These are phyloP conservation scores for Malacoraja senta DNA, from an alignment of 2,797 vertebrate genomes.

Conservation along the genomic window DNA sequence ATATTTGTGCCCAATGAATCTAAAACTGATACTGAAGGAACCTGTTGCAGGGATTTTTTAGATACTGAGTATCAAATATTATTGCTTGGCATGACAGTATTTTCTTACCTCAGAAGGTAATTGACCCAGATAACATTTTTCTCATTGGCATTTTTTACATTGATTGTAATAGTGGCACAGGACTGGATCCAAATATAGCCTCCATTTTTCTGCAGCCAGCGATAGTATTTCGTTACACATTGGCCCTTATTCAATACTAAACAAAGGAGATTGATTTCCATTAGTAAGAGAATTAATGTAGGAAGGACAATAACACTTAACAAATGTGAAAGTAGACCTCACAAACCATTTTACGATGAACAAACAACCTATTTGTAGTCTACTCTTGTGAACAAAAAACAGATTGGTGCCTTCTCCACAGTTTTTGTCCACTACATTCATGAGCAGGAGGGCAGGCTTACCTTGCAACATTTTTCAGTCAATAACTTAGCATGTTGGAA, in stretches of 20 bases:
- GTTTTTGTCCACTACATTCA: not conserved
- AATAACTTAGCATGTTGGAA: not conserved
- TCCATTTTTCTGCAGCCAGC: constrained; percentile 96
- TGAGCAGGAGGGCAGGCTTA: not conserved
- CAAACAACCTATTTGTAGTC: not conserved
- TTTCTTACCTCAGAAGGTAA: constrained; percentile 83
- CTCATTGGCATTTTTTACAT: constrained; percentile 93
- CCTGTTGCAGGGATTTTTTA: not conserved
- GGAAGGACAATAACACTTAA: not conserved
- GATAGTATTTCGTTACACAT: constrained; percentile 95
- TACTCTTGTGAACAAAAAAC: not conserved
- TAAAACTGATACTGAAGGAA: not conserved
- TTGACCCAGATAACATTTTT: constrained; percentile 99
- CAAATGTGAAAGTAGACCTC: not conserved
- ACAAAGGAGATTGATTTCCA: constrained; percentile 39
- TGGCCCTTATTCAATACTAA: constrained; percentile 96
- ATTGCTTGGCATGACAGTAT: not conserved
- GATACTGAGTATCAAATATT: not conserved
- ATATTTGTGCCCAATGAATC: not conserved
- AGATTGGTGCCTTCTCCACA: not conserved
- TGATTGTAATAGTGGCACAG: constrained; percentile 90
- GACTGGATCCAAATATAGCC: constrained; percentile 99
- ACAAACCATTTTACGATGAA: not conserved
- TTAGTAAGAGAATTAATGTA: constrained; percentile 8
- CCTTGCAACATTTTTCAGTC: not conserved